Conservation (phyloP, 2,888 invertebrate genomes). For the Strigamia crassipes region DNA sequence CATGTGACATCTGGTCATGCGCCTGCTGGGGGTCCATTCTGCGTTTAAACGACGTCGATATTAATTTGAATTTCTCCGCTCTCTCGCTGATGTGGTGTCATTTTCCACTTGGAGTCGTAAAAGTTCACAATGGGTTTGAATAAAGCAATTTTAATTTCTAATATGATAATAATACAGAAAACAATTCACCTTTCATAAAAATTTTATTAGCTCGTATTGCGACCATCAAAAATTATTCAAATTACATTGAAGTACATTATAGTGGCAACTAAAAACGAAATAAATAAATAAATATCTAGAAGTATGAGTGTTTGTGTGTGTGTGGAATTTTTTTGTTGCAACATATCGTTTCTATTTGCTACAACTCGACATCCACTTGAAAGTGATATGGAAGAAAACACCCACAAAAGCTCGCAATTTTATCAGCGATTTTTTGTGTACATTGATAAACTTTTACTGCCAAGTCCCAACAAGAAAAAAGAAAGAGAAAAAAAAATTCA, state of each 20-base stretch:
- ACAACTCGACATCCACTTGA: neutral
- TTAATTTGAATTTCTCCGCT: constrained; percentile 24
- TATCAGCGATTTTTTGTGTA: neutral
- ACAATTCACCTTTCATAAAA: neutral
- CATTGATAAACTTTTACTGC: neutral
- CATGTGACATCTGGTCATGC: constrained; percentile 29
- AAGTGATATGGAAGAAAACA: neutral
- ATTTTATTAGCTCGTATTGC: neutral
- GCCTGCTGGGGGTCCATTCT: neutral
- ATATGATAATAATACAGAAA: neutral
- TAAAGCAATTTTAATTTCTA: constrained; percentile 15
- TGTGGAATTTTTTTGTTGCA: neutral
- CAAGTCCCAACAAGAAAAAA: neutral
- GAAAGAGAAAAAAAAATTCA: neutral
- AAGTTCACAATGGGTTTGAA: constrained; percentile 16
- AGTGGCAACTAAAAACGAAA: neutral
- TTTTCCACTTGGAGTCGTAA: constrained; percentile 28
- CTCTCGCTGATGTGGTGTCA: neutral
- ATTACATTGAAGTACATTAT: neutral
- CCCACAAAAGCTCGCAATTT: neutral
- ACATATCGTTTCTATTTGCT: neutral
- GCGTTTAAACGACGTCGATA: constrained; percentile 32
- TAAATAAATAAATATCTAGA: neutral
- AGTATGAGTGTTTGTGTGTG: too few species aligned
- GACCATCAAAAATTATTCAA: constrained; percentile 18